Base-by-base conservation (phyloP, 2,888 invertebrate genomes). In the Lysandra bellargus region DNA sequence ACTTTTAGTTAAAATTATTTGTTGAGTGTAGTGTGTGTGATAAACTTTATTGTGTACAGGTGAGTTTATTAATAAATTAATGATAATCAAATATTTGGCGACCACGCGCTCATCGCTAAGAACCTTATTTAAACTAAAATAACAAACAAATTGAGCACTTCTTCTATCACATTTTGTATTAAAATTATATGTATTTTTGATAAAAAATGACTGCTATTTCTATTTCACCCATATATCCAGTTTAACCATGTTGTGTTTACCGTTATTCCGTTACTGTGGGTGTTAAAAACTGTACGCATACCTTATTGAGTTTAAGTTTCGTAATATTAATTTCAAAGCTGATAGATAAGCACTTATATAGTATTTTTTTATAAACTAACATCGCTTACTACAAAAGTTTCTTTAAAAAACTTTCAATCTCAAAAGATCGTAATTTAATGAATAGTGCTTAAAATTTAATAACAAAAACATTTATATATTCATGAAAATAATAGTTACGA, bases 21-120 rank as follows among this genome's bases (percentile, higher is more conserved):
- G 17, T 76, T 33, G 12, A 76, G 76, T 76, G 76, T 53, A 33
- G 14, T 53, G 33, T 30, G 33, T 7, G 53, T 76, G n/a, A 6
- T 53, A 12, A 33, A 57, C 17, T 17, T 53, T 14, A 76, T 69
- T 69, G 33, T 37, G 53, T 30, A 17, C 49, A 53, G 76, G 76
- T 76, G 30, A 76, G 76, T 76, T 76, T 57, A 53, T 44, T 44
- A 37, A 40, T 44, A n/a, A 74, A 9, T n/a, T 23, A 7, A 6
- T 76, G 12, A 17, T 53, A 53, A 33, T 53, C 14, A 14, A 76
- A 57, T 53, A 17, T 57, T 53, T 23, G 76, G 33, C 44, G 53
- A 76, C 76, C 76, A 76, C 53, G 76, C 76, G 76, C 76, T 76
- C 76, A 37, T 49, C 57, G 76, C 30, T 76, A 53, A 17, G 23